Base-by-base conservation (phyloP, 2,888 invertebrate species). In the Cylindroiulus punctatus region DNA sequence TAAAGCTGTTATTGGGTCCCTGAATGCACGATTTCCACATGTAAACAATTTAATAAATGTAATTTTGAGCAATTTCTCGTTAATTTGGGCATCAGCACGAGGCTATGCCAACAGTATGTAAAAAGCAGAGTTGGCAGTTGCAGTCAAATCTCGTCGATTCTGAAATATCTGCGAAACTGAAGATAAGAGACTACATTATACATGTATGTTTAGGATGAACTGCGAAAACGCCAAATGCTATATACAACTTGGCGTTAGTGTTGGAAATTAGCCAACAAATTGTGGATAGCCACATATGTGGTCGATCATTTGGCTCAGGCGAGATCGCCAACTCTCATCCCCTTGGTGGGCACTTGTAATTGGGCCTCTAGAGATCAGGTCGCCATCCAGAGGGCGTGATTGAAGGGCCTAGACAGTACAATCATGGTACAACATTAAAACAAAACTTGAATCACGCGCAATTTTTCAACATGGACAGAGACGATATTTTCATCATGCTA, bases 261-360 rank as follows among this genome's bases (percentile, higher is more conserved):
- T 76, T 76, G 76, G 76, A 22, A 76, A 76, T 76, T 76, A 76
- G 76, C 76, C 76, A 76, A 76, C 76, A 30, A 76, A 76, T 76
- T 76, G 76, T 76, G 30, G 76, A 76, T 76, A 22, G 26, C 76
- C 57, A 30, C 30, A 26, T 30, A 30, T 76, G 76, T 76, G 76
- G 76, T 30, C 76, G 76, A 76, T 76, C 26, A 76, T 76, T 76
- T 76, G 76, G 26, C 26, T 10, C 26, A 30, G 30, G 76, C 30
- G 14, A 76, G 76, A 76, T 76, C 65, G 65, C 65, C 76, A 76
- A 76, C 76, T 76, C 76, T 76, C 30, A 76, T 76, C 76, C 26
- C 76, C 30, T 76, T 76, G 76, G 76, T 30, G 30, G 7, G 30
- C 76, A 76, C 30, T 30, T 30, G 76, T 76, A 76, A 76, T 76